phyloP scores from a whole-genome alignment of 2,888 invertebrate genomes.

The Andrena flavipes region DNA sequence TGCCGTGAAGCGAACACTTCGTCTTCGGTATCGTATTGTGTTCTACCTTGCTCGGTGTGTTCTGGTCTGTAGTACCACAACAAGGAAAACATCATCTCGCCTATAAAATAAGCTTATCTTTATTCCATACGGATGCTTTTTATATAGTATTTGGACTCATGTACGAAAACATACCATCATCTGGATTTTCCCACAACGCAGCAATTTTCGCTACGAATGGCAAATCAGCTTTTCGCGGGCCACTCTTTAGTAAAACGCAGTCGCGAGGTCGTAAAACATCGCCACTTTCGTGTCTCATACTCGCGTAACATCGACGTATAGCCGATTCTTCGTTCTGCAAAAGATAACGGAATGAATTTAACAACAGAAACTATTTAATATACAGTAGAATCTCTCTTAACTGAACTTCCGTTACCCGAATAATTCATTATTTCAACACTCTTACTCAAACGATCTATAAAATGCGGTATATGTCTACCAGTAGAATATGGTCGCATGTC shows the following conservation, averaged over 20 bases:
- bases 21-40: constrained; percentile 92
- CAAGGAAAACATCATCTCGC: constrained; percentile 98
- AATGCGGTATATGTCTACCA: too few relatives aligned
- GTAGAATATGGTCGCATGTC: too few relatives aligned
- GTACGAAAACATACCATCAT: constrained; percentile 89
- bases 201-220: constrained; percentile 98
- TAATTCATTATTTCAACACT: too few relatives aligned
- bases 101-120: constrained; percentile 81
- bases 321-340: constrained; percentile 91
- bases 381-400: too few relatives aligned
- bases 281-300: constrained; percentile 94
- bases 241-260: constrained; percentile 96
- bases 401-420: too few relatives aligned
- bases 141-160: not conserved
- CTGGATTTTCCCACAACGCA: constrained; percentile 97
- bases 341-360: not conserved
- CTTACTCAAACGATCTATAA: too few relatives aligned
- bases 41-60: constrained; percentile 96
- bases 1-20: constrained; percentile 98
- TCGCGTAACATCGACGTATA: constrained; percentile 93
- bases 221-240: constrained; percentile 92
- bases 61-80: constrained; percentile 99
- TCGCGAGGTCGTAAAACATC: constrained; percentile 94
- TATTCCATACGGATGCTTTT: not conserved
- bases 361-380: not conserved